A percentile compares a stretch with the other conserved stretches of the same genome.
Evolutionary conservation across 1,140 invertebrate species (phyloP).

Genomic region (Papilio helenus): DNA sequence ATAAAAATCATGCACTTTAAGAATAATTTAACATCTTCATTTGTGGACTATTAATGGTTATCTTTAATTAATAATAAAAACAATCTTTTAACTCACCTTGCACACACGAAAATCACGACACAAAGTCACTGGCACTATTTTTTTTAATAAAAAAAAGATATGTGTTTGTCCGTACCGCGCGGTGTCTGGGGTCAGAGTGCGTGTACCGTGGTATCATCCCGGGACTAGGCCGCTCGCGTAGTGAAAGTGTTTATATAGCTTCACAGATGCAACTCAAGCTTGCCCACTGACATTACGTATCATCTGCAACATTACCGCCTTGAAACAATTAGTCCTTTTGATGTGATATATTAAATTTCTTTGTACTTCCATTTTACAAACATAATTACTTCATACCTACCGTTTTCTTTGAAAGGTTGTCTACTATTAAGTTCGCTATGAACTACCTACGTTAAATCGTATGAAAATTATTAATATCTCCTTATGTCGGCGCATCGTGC

Average conservation of each 20-base stretch:
- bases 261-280: constrained; percentile 53
- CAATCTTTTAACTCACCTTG: constrained; percentile 57
- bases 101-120: constrained; percentile 65
- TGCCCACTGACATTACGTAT: constrained; percentile 53
- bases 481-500: no score
- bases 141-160: constrained; percentile 39
- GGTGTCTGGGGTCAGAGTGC: constrained; percentile 69
- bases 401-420: no score
- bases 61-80: neutral
- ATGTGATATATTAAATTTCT: neutral
- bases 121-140: constrained; percentile 64
- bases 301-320: constrained; percentile 44
- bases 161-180: constrained; percentile 51
- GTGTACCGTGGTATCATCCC: constrained; percentile 56
- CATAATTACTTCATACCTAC: no score
- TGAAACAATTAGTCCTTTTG: constrained; percentile 47
- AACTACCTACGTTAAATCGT: no score
- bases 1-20: neutral
- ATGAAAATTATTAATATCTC: no score
- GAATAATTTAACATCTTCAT: neutral
- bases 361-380: no score
- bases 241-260: constrained; percentile 80
- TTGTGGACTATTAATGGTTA: neutral
- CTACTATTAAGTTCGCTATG: no score
- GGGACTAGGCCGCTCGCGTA: constrained; percentile 64